A percentile compares a stretch with the other conserved stretches of the same genome.
Evolutionary conservation across 1,140 invertebrate genomes (phyloP).

Genomic region (Listronotus bonariensis): DNA sequence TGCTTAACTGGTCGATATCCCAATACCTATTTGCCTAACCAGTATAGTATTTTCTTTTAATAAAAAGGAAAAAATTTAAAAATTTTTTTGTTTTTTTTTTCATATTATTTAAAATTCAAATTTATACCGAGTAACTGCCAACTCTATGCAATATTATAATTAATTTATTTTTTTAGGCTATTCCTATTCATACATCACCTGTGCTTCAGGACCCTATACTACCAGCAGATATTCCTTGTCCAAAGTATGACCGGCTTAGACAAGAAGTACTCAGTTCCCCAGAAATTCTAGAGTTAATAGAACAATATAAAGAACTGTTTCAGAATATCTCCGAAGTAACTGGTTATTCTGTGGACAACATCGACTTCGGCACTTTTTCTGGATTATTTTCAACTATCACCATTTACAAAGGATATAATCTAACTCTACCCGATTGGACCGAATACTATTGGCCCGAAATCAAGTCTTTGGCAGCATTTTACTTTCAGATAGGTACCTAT

Average conservation of each 20-base stretch:
- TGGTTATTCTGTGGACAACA: conserved; percentile 47
- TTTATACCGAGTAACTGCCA: no score
- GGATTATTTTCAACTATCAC: conserved; percentile 70
- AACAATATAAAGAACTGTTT: not conserved
- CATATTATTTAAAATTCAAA: no score
- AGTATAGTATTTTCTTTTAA: no score
- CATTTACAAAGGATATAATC: conserved; percentile 73
- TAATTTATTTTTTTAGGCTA: conserved; percentile 27
- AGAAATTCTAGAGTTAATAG: conserved; percentile 54
- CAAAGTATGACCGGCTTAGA: conserved; percentile 63
- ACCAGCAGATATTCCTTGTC: conserved; percentile 64
- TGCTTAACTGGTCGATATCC: no score
- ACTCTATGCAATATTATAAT: no score
- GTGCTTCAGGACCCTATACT: conserved; percentile 65
- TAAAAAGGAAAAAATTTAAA: no score
- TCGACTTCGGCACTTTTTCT: conserved; percentile 61
- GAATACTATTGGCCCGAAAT: conserved; percentile 59
- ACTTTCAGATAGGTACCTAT: conserved; percentile 55
- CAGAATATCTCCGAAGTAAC: conserved; percentile 10
- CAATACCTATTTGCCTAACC: no score
- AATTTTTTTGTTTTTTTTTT: no score
- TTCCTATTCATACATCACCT: conserved; percentile 78
- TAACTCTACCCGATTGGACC: conserved; percentile 74
- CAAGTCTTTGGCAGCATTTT: conserved; percentile 58
- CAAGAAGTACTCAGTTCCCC: conserved; percentile 60